These are phyloP conservation scores for Caranx ignobilis DNA, from an alignment of 2,113 vertebrate genomes.

Conservation along the genomic window DNA sequence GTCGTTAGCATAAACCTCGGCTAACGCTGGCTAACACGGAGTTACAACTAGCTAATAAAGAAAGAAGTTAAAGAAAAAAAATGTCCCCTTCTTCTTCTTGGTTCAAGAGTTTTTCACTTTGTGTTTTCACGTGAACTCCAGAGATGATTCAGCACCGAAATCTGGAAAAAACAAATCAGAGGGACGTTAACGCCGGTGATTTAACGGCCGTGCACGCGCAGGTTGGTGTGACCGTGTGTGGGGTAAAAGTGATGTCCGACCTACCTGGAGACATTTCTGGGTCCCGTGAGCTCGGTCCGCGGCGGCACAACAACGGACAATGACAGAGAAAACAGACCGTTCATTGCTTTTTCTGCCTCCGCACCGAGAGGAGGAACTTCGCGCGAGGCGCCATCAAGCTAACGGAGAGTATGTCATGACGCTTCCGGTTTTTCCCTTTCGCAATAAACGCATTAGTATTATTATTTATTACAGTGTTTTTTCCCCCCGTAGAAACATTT, in stretches of 20 bases:
- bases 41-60: fast-evolving
- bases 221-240: no score
- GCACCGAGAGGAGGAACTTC: conserved; percentile 32
- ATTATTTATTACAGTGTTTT: no score
- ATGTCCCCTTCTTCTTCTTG: background rate
- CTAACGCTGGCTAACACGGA: no score
- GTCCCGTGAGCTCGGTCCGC: background rate
- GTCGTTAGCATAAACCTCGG: background rate
- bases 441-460: conserved; percentile 39
- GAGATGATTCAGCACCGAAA: conserved; percentile 37
- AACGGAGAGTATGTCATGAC: fast-evolving
- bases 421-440: background rate
- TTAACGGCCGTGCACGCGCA: no score
- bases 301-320: background rate
- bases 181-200: fast-evolving
- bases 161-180: conserved; percentile 33
- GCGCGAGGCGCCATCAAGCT: background rate
- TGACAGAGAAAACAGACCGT: conserved; percentile 38
- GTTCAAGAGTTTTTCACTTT: background rate
- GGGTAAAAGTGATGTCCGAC: background rate
- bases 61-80: background rate
- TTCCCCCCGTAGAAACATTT: no score
- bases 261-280: conserved; percentile 48
- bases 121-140: conserved; percentile 48
- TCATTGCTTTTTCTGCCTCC: background rate